Percentiles rank a stretch among this genome's conserved stretches.
Evolutionary conservation across 2,113 vertebrate genomes (phyloP).

Genomic region (Corapipo altera): DNA sequence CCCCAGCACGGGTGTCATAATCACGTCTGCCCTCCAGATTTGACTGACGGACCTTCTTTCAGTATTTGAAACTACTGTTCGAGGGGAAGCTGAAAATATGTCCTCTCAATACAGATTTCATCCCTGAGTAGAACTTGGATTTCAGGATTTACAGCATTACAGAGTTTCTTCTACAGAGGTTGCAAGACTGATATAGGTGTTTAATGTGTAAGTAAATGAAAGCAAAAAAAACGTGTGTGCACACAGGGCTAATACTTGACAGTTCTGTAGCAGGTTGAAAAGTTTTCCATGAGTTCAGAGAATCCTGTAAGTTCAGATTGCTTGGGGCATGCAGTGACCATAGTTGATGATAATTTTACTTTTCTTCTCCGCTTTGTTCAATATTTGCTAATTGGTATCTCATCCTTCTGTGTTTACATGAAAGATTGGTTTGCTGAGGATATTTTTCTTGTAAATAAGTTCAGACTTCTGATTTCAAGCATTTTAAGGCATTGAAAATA

Average conservation of each 20-base stretch:
- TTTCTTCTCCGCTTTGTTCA: neutral
- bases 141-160: neutral
- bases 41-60: neutral
- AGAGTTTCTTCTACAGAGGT: neutral
- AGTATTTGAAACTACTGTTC: neutral
- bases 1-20: neutral
- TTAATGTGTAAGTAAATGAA: neutral
- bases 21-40: neutral
- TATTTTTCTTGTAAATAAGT: neutral
- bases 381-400: neutral
- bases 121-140: neutral
- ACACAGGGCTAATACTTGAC: neutral
- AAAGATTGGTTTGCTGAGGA: neutral
- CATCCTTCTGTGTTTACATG: neutral
- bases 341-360: neutral
- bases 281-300: neutral
- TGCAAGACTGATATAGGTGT: neutral
- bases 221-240: neutral
- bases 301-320: neutral
- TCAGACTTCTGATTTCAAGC: neutral
- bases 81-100: neutral
- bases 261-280: neutral
- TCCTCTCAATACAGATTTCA: neutral
- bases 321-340: neutral
- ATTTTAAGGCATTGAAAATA: neutral